A percentile compares a stretch with the other conserved stretches of the same genome.
Conservation (phyloP, 1,140 invertebrate species). For the Tribolium madens region DNA sequence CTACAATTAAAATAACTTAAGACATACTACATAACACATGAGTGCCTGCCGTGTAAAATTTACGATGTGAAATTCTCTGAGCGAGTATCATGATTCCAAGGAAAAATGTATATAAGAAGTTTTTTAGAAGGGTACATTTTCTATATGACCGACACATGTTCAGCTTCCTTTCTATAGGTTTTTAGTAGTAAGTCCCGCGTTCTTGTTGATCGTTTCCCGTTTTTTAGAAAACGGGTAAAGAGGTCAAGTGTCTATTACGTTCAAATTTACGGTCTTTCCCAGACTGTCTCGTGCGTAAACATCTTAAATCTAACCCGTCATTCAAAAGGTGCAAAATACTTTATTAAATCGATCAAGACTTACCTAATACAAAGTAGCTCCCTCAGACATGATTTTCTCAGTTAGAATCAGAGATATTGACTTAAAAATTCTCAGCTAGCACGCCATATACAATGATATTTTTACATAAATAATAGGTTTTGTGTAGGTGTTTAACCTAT, state of each 20-base stretch:
- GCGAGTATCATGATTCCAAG: conserved; percentile 13
- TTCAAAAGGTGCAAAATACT: not conserved
- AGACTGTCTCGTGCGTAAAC: conserved; percentile 16
- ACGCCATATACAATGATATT: no score
- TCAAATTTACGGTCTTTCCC: conserved; percentile 21
- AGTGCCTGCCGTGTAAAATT: not conserved
- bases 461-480: no score
- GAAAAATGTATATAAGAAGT: conserved; percentile 21
- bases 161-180: conserved; percentile 8
- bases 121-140: conserved; percentile 12
- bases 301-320: conserved; percentile 9
- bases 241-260: conserved; percentile 31
- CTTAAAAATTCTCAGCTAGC: no score
- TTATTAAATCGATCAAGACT: not conserved
- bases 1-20: not conserved
- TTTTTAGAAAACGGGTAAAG: conserved; percentile 11
- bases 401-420: no score
- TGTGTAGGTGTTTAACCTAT: no score
- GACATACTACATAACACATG: no score
- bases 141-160: conserved; percentile 20
- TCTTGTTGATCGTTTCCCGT: conserved; percentile 31
- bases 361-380: no score
- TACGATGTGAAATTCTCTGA: conserved; percentile 6
- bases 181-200: conserved; percentile 24
- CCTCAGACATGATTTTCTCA: no score